Evolutionary conservation across 2,113 vertebrate species (phyloP), one percentile per base, ranked within the genome.

Genomic region (Prietella phreatophila): DNA sequence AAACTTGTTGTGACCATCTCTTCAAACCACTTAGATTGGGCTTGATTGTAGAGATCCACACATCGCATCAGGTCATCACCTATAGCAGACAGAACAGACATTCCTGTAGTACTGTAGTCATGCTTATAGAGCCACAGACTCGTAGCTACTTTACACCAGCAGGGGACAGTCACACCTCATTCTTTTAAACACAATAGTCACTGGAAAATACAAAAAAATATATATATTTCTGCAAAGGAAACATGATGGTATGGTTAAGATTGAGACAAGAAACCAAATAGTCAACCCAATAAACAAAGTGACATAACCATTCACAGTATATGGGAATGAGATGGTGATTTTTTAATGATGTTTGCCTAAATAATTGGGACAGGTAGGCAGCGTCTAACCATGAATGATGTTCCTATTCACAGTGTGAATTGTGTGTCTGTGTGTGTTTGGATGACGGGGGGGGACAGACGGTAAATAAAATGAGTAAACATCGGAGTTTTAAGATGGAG

Each of bases 11-110:
- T 99, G 88, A 99, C 98, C 96, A 99, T 99, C 94, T 99, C 98
- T 92, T 99, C 98, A 92, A 99, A 99, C 98, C 98, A 99, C 85
- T 99, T 99, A 88, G 97, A 99, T 92, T 99, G 98, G 42, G 96
- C 95, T 94, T 99, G 98, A 89, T 99, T 99, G 91, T 99, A 99
- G 67, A 99, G 97, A 91, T 99, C 98, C n/a, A 99, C 97, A 0
- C 97, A 99, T 88, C 97, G 96, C 97, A 98, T 99, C 89, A 99
- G 95, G 53, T 99, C 98, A 53, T 99, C 98, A 61, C 98, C 98
- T 99, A 89, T 1, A 89, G 88, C 56, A 30, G 69, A 11, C 2
- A 56, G 19, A n/a, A 84, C 39, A 85, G 9, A 75, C 1, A 82
- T 58, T 60, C 15, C 11, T 56, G 27, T 78, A 78, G 47, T 58